Percentiles rank a stretch among this genome's conserved stretches.
phyloP scores from a whole-genome alignment of 1,140 invertebrate genomes.

The Metopolophium dirhodum region DNA sequence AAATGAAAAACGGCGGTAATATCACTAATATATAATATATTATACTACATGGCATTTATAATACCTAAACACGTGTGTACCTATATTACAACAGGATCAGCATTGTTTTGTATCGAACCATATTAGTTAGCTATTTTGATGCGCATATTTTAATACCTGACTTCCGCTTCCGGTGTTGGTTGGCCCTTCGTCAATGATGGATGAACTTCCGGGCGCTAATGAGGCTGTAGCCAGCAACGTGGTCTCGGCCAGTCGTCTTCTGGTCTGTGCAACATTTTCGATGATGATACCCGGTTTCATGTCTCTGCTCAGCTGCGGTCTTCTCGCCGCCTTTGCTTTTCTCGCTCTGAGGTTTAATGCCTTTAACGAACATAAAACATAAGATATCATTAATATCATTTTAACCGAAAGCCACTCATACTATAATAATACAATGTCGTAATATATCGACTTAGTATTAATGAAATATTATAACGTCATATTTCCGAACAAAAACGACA shows the following conservation, averaged over 20 bases:
- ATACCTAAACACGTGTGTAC: not conserved
- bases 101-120: not conserved
- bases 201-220: constrained; percentile 67
- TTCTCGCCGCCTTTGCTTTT: constrained; percentile 77
- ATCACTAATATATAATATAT: too few species aligned
- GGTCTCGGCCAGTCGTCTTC: constrained; percentile 80
- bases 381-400: not conserved
- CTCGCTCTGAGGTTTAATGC: constrained; percentile 83
- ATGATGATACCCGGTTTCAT: constrained; percentile 83
- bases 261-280: constrained; percentile 84
- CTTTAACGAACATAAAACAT: constrained; percentile 62
- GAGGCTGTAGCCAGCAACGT: constrained; percentile 67
- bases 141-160: constrained; percentile 62
- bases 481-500: not conserved
- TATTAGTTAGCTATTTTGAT: not conserved
- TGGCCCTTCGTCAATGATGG: constrained; percentile 71
- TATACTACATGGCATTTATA: too few species aligned
- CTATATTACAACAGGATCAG: not conserved
- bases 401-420: not conserved
- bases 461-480: not conserved
- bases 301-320: constrained; percentile 72
- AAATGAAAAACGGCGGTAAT: too few species aligned
- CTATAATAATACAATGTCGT: not conserved
- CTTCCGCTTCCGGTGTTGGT: constrained; percentile 88
- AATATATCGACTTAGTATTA: not conserved